phyloP scores from a whole-genome alignment of 2,888 invertebrate genomes.

The Patella ulyssiponensis region DNA sequence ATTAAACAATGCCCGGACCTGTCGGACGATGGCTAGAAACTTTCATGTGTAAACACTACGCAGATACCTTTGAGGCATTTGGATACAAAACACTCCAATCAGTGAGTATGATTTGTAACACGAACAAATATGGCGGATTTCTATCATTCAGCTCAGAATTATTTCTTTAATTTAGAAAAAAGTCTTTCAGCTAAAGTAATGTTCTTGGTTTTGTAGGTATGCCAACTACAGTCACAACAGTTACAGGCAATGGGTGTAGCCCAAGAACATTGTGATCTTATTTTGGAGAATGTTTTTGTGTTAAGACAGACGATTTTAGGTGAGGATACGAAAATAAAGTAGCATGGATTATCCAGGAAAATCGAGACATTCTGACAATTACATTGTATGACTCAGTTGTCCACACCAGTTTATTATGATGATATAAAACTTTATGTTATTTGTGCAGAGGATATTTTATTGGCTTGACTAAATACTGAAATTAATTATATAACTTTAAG shows the following conservation, averaged over 20 bases:
- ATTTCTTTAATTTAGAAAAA: not conserved
- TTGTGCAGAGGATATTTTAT: too few species aligned
- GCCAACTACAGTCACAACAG: constrained; percentile 59
- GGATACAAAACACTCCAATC: constrained; percentile 67
- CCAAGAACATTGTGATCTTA: constrained; percentile 62
- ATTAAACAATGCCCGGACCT: constrained; percentile 58
- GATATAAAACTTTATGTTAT: too few species aligned
- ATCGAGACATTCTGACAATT: too few species aligned
- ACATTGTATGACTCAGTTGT: too few species aligned
- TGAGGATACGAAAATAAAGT: constrained; percentile 28
- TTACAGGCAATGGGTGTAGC: constrained; percentile 64
- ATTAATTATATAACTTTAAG: too few species aligned
- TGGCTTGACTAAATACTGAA: too few species aligned
- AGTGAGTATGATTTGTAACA: constrained; percentile 48
- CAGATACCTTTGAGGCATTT: constrained; percentile 61
- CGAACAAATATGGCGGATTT: not conserved
- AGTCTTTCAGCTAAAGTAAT: not conserved
- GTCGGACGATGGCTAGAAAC: constrained; percentile 68
- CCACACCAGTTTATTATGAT: too few species aligned
- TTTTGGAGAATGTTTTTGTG: constrained; percentile 63
- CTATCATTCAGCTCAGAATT: not conserved
- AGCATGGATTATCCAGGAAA: too few species aligned
- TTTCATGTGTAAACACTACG: constrained; percentile 67
- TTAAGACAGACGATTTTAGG: constrained; percentile 62
- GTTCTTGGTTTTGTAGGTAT: constrained; percentile 56